Conservation (phyloP, 2,113 vertebrate species). For the Pitta sordida region DNA sequence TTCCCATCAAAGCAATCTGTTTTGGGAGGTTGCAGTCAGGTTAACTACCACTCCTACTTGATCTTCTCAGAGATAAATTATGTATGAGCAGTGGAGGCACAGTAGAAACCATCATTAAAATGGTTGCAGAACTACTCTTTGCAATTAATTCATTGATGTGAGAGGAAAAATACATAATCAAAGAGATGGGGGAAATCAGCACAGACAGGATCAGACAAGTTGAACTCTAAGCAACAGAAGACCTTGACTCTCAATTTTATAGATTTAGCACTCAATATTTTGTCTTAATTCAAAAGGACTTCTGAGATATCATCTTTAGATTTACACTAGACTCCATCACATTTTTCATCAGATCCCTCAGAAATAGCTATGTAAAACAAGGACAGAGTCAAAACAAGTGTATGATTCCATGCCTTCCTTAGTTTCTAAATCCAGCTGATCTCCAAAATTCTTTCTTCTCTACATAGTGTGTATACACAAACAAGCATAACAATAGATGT, state of each 20-base stretch:
- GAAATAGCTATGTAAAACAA: neutral
- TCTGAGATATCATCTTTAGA: neutral
- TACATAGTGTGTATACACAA: neutral
- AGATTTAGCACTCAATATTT: neutral
- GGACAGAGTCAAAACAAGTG: neutral
- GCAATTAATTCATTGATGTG: neutral
- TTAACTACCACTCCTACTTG: neutral
- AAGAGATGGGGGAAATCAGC: rapidly evolving
- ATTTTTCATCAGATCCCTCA: neutral
- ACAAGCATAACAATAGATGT: neutral
- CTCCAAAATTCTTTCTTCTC: neutral
- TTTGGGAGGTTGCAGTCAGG: neutral
- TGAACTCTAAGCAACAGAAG: neutral
- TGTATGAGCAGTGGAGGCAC: neutral
- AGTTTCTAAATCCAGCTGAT: neutral
- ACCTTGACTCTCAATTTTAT: neutral
- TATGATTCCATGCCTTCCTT: neutral
- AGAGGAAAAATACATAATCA: neutral
- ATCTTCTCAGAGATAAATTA: neutral
- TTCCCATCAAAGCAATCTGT: neutral
- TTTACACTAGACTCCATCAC: neutral
- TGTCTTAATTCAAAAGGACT: neutral
- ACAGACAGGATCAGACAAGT: neutral
- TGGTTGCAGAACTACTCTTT: neutral
- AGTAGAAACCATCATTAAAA: neutral